Evolutionary conservation across 2,888 invertebrate species (phyloP).

Genomic region (Drosophila mayaguana): DNA sequence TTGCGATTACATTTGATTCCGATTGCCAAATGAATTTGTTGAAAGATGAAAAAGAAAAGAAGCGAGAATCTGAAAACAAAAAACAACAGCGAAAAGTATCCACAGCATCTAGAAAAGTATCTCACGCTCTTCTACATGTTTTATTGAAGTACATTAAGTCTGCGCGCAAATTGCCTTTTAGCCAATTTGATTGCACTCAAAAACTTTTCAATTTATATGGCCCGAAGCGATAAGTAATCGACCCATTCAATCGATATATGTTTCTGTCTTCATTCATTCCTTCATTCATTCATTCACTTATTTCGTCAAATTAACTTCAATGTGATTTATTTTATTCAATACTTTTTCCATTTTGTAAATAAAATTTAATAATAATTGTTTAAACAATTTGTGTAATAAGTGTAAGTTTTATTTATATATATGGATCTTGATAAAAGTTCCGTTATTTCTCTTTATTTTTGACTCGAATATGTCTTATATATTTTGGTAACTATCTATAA

Average conservation of each 20-base stretch:
- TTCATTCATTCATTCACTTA: not conserved
- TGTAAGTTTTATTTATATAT: too few relatives aligned
- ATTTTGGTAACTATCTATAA: too few relatives aligned
- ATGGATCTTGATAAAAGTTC: too few relatives aligned
- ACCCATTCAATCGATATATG: not conserved
- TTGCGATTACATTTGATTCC: constrained; percentile 19
- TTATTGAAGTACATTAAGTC: constrained; percentile 7
- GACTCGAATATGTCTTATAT: too few relatives aligned
- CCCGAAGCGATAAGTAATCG: not conserved
- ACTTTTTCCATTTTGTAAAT: not conserved
- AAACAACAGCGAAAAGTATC: not conserved
- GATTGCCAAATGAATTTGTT: constrained; percentile 2
- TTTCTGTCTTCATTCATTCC: not conserved
- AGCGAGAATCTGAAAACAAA: not conserved
- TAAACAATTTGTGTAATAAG: too few relatives aligned
- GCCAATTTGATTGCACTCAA: constrained; percentile 2
- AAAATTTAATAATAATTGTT: not conserved
- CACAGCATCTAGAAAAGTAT: not conserved
- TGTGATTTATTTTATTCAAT: not conserved
- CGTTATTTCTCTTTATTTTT: too few relatives aligned
- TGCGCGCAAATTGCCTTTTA: not conserved
- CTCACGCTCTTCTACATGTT: constrained; percentile 10
- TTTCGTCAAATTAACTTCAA: not conserved
- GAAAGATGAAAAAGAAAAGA: constrained; percentile 3
- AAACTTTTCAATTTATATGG: constrained; percentile 5